These are phyloP conservation scores for Drosophila incognita DNA, from an alignment of 2,888 invertebrate species.

Conservation along the genomic window DNA sequence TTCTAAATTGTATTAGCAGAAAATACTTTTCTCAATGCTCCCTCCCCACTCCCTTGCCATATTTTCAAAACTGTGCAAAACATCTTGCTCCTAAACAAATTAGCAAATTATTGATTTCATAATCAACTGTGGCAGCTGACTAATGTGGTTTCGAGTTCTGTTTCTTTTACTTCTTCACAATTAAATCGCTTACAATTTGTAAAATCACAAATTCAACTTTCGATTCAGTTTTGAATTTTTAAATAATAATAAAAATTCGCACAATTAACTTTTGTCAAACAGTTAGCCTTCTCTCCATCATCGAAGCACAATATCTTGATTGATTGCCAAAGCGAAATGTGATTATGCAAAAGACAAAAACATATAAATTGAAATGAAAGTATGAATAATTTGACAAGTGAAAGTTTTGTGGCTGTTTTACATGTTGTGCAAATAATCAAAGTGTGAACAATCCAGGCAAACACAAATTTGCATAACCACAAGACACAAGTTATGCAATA, in stretches of 20 bases:
- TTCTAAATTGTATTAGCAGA: not conserved
- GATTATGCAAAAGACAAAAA: conserved; percentile 36
- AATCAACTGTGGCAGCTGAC: conserved; percentile 12
- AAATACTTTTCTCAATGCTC: not conserved
- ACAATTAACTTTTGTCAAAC: conserved; percentile 40
- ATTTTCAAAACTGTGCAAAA: not conserved
- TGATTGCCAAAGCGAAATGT: not conserved
- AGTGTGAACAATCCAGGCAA: not conserved
- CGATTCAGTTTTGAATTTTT: conserved; percentile 13
- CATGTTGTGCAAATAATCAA: conserved; percentile 12
- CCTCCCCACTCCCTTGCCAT: no score
- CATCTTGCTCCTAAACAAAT: not conserved
- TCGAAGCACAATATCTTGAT: conserved; percentile 10
- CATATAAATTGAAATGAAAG: conserved; percentile 59
- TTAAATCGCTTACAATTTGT: not conserved
- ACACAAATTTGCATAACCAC: conserved; percentile 18
- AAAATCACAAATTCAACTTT: conserved; percentile 9
- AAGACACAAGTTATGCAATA: conserved; percentile 37
- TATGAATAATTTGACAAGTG: conserved; percentile 36
- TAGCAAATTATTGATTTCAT: conserved; percentile 23
- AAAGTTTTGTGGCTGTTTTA: conserved; percentile 14
- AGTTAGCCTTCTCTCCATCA: conserved; percentile 2
- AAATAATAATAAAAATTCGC: conserved; percentile 12
- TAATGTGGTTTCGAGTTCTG: conserved; percentile 3
- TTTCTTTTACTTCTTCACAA: not conserved